These are phyloP conservation scores for Calypte anna DNA, from an alignment of 2,113 vertebrate genomes.

Conservation along the genomic window DNA sequence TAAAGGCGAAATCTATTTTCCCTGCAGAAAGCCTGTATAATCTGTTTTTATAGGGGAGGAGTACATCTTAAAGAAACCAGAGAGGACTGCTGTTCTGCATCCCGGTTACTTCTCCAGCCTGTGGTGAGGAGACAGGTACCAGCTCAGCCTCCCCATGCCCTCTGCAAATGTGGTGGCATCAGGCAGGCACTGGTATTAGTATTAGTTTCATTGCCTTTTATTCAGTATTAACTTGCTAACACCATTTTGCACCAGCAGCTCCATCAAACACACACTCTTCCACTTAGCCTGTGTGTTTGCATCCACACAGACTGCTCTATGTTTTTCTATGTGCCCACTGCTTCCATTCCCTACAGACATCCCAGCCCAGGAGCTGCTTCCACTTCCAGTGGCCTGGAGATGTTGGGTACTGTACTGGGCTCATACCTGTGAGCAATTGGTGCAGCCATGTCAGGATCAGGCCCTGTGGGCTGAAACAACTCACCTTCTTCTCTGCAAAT, in stretches of 20 bases:
- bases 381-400: background rate
- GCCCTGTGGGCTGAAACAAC: background rate
- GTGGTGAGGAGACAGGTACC: background rate
- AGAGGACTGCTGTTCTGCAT: background rate
- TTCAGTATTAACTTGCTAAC: background rate
- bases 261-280: background rate
- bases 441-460: background rate
- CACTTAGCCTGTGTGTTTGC: background rate
- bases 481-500: background rate
- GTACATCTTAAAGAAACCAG: background rate
- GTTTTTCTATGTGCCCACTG: background rate
- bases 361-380: background rate
- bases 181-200: background rate
- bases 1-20: slow-evolving; percentile 53
- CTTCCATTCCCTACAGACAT: background rate
- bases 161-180: background rate
- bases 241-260: background rate
- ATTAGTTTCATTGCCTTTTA: background rate
- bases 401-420: background rate
- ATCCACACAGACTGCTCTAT: background rate
- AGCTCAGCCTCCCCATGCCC: background rate
- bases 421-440: fast-evolving
- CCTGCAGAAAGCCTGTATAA: slow-evolving; percentile 6
- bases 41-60: background rate
- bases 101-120: background rate